phyloP scores from a whole-genome alignment of 1,140 invertebrate species.

The Bursaphelenchus mucronatus region DNA sequence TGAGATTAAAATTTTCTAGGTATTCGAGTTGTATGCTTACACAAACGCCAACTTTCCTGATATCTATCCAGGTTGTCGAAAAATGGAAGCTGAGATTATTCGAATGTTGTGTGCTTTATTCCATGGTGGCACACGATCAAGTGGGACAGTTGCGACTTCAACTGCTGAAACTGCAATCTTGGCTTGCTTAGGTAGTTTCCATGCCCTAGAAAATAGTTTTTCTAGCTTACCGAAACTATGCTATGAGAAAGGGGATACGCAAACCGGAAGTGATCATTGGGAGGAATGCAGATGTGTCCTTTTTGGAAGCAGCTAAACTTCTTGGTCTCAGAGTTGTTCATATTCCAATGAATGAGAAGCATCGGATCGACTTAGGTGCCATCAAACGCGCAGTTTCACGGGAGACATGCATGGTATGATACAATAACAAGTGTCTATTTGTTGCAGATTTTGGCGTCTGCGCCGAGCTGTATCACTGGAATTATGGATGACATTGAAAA shows the following conservation, averaged over 20 bases:
- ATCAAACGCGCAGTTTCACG: conserved; percentile 77
- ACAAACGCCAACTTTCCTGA: conserved; percentile 45
- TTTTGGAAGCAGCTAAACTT: conserved; percentile 88
- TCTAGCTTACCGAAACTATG: conserved; percentile 88
- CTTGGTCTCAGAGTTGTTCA: conserved; percentile 76
- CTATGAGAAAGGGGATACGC: conserved; percentile 72
- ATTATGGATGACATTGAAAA: conserved; percentile 84
- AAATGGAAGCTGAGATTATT: conserved; percentile 97
- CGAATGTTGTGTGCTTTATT: conserved; percentile 80
- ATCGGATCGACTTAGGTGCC: conserved; percentile 71
- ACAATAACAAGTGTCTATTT: background rate
- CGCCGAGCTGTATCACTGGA: conserved; percentile 93
- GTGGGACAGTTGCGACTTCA: conserved; percentile 73
- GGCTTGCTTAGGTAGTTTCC: conserved; percentile 69
- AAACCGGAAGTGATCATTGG: conserved; percentile 86
- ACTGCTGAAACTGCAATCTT: conserved; percentile 50
- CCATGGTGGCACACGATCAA: conserved; percentile 75
- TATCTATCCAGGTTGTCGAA: conserved; percentile 73
- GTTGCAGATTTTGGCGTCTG: conserved; percentile 73
- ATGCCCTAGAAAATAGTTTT: conserved; percentile 91
- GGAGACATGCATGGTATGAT: conserved; percentile 80
- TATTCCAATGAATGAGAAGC: conserved; percentile 71
- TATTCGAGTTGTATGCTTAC: conserved; percentile 41
- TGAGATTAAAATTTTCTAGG: conserved; percentile 27
- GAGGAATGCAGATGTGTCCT: conserved; percentile 84